Evolutionary conservation across 2,113 vertebrate species (phyloP), one percentile per base, ranked within the genome.

Genomic region (Chaetops frenatus): DNA sequence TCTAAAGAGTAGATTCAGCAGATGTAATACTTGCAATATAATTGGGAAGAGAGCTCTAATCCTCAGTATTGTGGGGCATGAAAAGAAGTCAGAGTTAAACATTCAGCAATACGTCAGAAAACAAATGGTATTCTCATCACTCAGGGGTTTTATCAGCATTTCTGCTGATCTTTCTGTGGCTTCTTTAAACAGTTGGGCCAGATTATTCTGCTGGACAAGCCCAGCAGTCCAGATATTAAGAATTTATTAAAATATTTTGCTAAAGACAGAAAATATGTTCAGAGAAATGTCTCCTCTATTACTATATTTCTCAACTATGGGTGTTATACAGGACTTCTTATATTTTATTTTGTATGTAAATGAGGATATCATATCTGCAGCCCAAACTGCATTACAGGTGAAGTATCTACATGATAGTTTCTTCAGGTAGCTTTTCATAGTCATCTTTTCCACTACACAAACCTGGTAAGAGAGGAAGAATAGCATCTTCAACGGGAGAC

Each of bases 41-140:
- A 83, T 40, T 77, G 76, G 42, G 50, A 88, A 86, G 72, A 88
- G 82, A 77, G 27, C 76, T 81, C 42, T 96, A 96, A 94, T 92
- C 90, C 94, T 86, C 54, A 25, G 71, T 70, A 93, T 88, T 94
- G 94, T 95, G 67, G 78, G 60, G 35, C 67, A 56, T 90, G 91
- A 94, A 95, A 95, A 83, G 62, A 80, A 88, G 70, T 58, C 67
- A 3, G 74, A 62, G 82, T 57, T 95, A 78, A 83, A 80, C 61
- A 38, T 88, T 92, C 90, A 90, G 82, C 85, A 82, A 21, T 72
- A 57, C 76, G 47, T 82, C 54, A 60, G 82, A 76, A 92, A 93
- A 85, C 81, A 94, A 96, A 85, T 15, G 50, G 48, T 57, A 67
- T 69, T 94, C 62, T 65, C 71, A 70, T 69, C 74, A 57, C 36